Evolutionary conservation across 1,140 invertebrate genomes (phyloP), one percentile per base, ranked within the genome.

Genomic region (Trichonephila clavipes): DNA sequence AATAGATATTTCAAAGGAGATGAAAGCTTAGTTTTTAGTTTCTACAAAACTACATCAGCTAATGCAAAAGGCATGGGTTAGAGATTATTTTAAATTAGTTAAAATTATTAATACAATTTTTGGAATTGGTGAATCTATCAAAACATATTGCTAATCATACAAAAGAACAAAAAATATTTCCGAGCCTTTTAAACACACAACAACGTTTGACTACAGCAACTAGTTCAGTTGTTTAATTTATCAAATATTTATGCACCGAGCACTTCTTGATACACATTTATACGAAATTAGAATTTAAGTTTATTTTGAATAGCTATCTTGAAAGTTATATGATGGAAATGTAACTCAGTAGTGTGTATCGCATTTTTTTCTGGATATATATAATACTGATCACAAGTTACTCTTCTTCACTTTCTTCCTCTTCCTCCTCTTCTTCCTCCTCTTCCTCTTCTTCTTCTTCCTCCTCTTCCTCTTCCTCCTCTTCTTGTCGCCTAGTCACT

Each of bases 371-470:
- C 3, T 6, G 8, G 24, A 34, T 14, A 12, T 28, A 83, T 58
- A 5, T 66, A 24, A 44, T 51, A 51, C 8, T 19, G 28, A n/a
- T 88, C 62, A 16, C 19, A 7, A 16, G 8, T 87, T 92, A 86
- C 40, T 92, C 91, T 66, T 88, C 86, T 28, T 93, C 85, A 64
- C 87, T 88, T 61, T 94, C 87, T 59, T 94, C 93, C n/a, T 94
- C 87, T 61, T 94, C 86, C 10, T 88, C 28, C 28, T 28, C 28
- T 28, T 28, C 92, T 34, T 94, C 92, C 24, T 94, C 92, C 12
- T 88, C 92, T 18, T 94, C 92, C 34, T 93, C 92, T 8, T 93
- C 92, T 21, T 94, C 92, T 28, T 89, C 92, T 24, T 94, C 92
- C 21, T 93, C 86, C n/a, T 94, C 92, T 24, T 89, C 92, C 51